phyloP scores from a whole-genome alignment of 2,888 invertebrate species.

The Argyra leucocephala region DNA sequence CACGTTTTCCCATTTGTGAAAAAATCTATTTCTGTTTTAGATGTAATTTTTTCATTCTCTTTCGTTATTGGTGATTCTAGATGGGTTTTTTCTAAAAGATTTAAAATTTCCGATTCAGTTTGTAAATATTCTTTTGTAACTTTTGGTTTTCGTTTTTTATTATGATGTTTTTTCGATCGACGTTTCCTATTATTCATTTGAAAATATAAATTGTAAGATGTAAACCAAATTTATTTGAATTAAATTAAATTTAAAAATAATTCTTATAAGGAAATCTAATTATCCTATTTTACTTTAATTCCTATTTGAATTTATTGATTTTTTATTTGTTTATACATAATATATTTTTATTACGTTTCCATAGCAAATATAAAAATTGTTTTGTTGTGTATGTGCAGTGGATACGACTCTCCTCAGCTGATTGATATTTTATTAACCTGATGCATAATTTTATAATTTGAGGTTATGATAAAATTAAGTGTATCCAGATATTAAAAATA shows the following conservation, averaged over 20 bases:
- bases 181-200: background rate
- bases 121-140: slow-evolving; percentile 31
- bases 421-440: no score
- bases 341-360: no score
- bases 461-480: no score
- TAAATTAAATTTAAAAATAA: background rate
- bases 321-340: background rate
- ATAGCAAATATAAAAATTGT: no score
- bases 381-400: no score
- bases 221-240: background rate
- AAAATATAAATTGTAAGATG: background rate
- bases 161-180: background rate
- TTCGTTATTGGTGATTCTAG: slow-evolving; percentile 22
- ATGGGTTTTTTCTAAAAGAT: slow-evolving; percentile 27
- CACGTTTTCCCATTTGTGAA: background rate
- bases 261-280: no score
- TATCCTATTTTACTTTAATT: background rate
- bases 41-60: background rate
- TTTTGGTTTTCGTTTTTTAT: slow-evolving; percentile 31
- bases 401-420: no score
- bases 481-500: no score
- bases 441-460: no score
- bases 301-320: background rate
- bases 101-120: slow-evolving; percentile 33
- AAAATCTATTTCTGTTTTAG: background rate